A percentile compares a stretch with the other conserved stretches of the same genome.
phyloP scores from a whole-genome alignment of 2,888 invertebrate species.

The Spisula subtruncata region DNA sequence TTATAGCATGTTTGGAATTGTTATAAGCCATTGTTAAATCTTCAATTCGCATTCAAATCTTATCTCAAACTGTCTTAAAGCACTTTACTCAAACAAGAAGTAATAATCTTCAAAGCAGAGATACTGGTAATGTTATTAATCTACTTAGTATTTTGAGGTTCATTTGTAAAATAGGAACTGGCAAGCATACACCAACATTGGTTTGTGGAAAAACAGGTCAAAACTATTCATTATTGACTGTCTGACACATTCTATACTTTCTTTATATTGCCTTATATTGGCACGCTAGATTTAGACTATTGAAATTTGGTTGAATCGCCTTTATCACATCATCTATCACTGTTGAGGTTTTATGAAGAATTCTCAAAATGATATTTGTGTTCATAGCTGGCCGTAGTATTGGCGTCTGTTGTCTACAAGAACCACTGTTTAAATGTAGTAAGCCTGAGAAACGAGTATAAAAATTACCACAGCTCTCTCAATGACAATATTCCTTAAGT shows the following conservation, averaged over 20 bases:
- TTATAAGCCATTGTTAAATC: too few species aligned
- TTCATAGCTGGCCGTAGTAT: background rate
- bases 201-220: background rate
- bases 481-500: constrained; percentile 8
- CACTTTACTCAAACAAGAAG: too few species aligned
- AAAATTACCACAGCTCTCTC: background rate
- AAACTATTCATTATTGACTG: background rate
- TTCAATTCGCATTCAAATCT: too few species aligned
- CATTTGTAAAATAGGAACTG: background rate
- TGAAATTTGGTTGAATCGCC: constrained; percentile 1
- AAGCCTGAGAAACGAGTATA: background rate
- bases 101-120: too few species aligned
- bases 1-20: too few species aligned
- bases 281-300: constrained; percentile 24
- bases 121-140: background rate
- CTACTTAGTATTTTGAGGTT: background rate
- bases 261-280: background rate
- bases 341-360: background rate
- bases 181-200: background rate
- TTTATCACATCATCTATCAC: constrained; percentile 17
- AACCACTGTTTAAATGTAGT: constrained; percentile 6
- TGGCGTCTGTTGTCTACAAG: constrained; percentile 21
- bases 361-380: background rate
- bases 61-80: too few species aligned
- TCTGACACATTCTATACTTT: background rate